Base-by-base conservation (phyloP, 1,140 invertebrate species). In the Lutraria rhynchaena region DNA sequence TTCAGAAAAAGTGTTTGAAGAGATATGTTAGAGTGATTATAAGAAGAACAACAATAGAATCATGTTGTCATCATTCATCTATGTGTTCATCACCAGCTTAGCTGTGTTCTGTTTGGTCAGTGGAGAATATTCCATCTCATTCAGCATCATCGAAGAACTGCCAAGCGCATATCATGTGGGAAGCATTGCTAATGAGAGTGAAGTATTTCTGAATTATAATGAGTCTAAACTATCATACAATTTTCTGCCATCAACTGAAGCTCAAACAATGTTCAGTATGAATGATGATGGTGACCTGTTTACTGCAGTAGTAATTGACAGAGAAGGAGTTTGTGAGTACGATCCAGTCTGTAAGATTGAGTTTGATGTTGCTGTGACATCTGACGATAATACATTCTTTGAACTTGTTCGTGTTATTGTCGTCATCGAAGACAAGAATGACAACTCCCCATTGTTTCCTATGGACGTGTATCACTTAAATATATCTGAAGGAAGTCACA, bases 381-480 rank as follows among this genome's bases (percentile, higher is more conserved):
- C 78, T 7, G 53, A 13, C 9, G 69, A 81, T 61, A 22, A 29
- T 29, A 17, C 15, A 15, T 81, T 61, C 44, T 71, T 63, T 35
- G 24, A 65, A 29, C 35, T 65, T 35, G 57, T 81, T 17, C 27
- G 58, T n/a, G 82, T 91, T 3, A 63, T 82, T 24, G 83, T 91
- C 27, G 24, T 27, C 9, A 74, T 81, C 29, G n/a, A 69, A 3
- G 90, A 91, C 44, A 82, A 89, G 24, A 91, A 92, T 73, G 91
- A 92, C 75, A 90, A 92, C 71, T 44, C 84, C 9, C 91, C 91
- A 19, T 78, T 69, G 31, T 92, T 92, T 78, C 78, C 86, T 0
- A 35, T 84, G 1, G 37, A 76, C 9, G 71, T 65, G 22, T 78
- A 88, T 22, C 83, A 71, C 13, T 67, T 90, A 29, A 74, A 73